phyloP scores from a whole-genome alignment of 2,888 invertebrate genomes.

The Darwinula stevensoni region DNA sequence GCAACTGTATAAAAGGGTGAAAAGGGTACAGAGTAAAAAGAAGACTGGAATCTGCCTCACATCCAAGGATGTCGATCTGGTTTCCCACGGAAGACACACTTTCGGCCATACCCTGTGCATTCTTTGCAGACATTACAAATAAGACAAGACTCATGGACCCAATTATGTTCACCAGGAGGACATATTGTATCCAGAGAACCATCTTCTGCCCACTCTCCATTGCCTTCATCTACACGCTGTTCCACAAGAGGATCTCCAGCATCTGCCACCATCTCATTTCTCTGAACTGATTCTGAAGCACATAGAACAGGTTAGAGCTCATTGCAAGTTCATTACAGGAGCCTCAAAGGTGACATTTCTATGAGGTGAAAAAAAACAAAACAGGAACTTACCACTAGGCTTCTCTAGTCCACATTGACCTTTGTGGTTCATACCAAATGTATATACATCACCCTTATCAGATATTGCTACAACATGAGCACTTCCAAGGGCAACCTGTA shows the following conservation, averaged over 20 bases:
- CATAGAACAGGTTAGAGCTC: no score
- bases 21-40: no score
- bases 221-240: conserved; percentile 21
- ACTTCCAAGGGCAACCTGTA: conserved; percentile 59
- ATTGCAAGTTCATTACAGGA: no score
- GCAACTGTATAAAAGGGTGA: no score
- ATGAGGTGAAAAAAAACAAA: no score
- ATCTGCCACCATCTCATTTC: not conserved
- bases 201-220: conserved; percentile 16
- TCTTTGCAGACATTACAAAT: conserved; percentile 68
- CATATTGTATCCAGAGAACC: conserved; percentile 20
- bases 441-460: conserved; percentile 61
- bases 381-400: no score
- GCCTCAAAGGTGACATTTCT: no score
- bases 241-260: not conserved
- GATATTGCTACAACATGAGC: conserved; percentile 78
- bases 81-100: conserved; percentile 44
- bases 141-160: conserved; percentile 53
- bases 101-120: conserved; percentile 71
- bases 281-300: no score
- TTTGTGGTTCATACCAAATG: conserved; percentile 91
- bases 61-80: no score
- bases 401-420: conserved; percentile 81
- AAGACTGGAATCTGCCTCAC: no score
- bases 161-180: conserved; percentile 37